Evolutionary conservation across 2,113 vertebrate species (phyloP).

Genomic region (Corydoras sp.): DNA sequence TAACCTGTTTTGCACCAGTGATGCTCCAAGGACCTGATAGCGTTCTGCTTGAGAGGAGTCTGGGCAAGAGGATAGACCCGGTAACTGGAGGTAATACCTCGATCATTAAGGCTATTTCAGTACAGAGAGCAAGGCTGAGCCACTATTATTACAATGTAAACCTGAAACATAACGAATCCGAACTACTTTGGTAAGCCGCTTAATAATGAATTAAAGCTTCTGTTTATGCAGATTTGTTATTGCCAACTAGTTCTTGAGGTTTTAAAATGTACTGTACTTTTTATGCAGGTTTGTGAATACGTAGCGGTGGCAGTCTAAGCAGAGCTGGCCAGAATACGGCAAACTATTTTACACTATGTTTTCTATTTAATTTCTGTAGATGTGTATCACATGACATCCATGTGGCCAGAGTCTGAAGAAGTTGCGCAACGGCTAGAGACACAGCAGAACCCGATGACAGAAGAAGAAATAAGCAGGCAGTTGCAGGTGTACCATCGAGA

Average conservation of each 20-base stretch:
- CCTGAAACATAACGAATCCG: slow-evolving; percentile 37
- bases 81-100: slow-evolving; percentile 71
- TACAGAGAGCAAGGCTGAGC: slow-evolving; percentile 16
- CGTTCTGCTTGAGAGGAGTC: slow-evolving; percentile 74
- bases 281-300: no score
- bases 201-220: slow-evolving; percentile 46
- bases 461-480: slow-evolving; percentile 54
- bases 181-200: slow-evolving; percentile 28
- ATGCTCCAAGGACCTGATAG: slow-evolving; percentile 76
- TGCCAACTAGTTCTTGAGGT: not conserved
- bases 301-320: no score
- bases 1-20: slow-evolving; percentile 61
- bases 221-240: slow-evolving; percentile 38
- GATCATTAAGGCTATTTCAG: slow-evolving; percentile 42
- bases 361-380: slow-evolving; percentile 59
- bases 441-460: slow-evolving; percentile 47
- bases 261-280: no score
- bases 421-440: slow-evolving; percentile 60
- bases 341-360: not conserved
- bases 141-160: slow-evolving; percentile 10
- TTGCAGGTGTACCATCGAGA: slow-evolving; percentile 69
- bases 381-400: slow-evolving; percentile 80
- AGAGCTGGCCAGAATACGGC: no score
- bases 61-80: slow-evolving; percentile 75
- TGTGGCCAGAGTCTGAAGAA: slow-evolving; percentile 60